These are phyloP conservation scores for Anguilla marmorata DNA, from an alignment of 2,797 vertebrate species.

Conservation along the genomic window DNA sequence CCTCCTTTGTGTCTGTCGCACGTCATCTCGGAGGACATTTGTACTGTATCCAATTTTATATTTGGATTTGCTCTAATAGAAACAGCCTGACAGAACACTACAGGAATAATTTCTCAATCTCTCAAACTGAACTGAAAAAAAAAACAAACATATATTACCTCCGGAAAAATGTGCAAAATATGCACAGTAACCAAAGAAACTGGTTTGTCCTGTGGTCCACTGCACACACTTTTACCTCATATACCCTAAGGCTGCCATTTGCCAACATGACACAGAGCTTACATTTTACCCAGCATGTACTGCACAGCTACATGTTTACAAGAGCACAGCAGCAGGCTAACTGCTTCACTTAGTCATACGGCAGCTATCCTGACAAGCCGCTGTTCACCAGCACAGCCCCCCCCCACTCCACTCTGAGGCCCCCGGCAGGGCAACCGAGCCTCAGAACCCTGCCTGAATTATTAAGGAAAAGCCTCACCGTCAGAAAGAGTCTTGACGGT, in stretches of 20 bases:
- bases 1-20: not conserved
- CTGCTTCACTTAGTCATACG: not conserved
- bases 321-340: not conserved
- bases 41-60: constrained; percentile 14
- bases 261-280: not conserved
- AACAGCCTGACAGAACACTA: not conserved
- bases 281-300: not conserved
- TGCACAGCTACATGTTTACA: not conserved
- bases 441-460: not conserved
- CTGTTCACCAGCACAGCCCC: not conserved
- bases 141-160: not conserved
- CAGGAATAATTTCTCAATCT: not conserved
- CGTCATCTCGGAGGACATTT: not conserved
- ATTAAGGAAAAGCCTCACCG: constrained; percentile 69
- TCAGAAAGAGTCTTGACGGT: constrained; percentile 98
- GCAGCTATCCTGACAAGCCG: not conserved
- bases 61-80: not conserved
- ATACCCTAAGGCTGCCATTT: not conserved
- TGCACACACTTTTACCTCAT: not conserved
- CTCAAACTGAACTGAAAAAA: not conserved
- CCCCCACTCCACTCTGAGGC: not conserved
- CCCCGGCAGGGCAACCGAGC: not conserved
- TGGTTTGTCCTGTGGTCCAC: not conserved
- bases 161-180: not conserved
- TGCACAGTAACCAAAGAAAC: not conserved